Base-by-base conservation (phyloP, 2,797 vertebrate genomes). In the Mycteria americana region DNA sequence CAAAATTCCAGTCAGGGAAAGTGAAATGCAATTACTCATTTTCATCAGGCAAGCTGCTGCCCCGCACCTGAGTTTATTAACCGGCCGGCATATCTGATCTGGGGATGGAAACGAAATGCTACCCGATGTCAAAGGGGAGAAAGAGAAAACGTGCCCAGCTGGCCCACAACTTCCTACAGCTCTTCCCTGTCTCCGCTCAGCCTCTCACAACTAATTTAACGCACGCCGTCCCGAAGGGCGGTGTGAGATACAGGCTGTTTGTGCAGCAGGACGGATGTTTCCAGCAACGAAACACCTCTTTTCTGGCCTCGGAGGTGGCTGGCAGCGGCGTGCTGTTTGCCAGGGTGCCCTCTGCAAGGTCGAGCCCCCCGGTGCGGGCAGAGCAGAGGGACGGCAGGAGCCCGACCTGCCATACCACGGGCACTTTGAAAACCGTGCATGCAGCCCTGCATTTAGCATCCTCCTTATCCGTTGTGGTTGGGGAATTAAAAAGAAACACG, bases 51-150 rank as follows among this genome's bases (percentile, higher is more conserved):
- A 94, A 93, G 46, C 75, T 96, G 78, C 54, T 83, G 65, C 75
- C 57, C 54, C 81, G 78, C 75, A 86, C 50, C 81, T 83, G 93
- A 94, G 60, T 94, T 96, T 91, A 89, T 96, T 89, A 94, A 94
- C 27, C 2, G 4, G 43, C 13, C 2, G 0, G 53, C 39, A 11
- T 57, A 80, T 83, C 91, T 92, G 75, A 87, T 72, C 65, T 41
- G 33, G 39, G 27, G 53, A 65, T 59, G 62, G 68, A 65, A 93
- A 78, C 1, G 7, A 85, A 81, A 37, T 51, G 53, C 75, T 50
- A 65, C 60, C 74, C 60, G 50, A 43, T 59, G 53, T 94, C 88
- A 77, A 77, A 80, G 23, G 31, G 30, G 48, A 87, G 37, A 92
- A 88, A 83, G 60, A 24, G 3, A 39, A 91, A 91, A 84, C 19